phyloP scores from a whole-genome alignment of 1,140 invertebrate species.

The Lepidostoma basale region DNA sequence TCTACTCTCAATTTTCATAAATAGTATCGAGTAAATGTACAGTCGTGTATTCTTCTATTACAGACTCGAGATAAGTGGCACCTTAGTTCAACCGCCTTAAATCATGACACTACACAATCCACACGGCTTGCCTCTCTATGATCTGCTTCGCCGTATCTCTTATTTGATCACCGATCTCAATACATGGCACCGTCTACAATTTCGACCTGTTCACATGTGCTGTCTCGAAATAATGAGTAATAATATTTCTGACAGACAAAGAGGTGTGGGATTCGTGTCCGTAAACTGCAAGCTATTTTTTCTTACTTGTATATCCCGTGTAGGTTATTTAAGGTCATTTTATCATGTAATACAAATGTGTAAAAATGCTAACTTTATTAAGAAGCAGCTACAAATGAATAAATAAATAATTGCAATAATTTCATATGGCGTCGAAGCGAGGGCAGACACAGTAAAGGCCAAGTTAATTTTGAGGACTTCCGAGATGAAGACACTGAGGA shows the following conservation, averaged over 20 bases:
- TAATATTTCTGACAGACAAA: slow-evolving; percentile 7
- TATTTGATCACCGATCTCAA: background rate
- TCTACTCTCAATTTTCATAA: too few relatives aligned
- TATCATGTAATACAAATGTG: too few relatives aligned
- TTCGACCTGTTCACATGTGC: background rate
- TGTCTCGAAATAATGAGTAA: slow-evolving; percentile 41
- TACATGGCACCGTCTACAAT: background rate
- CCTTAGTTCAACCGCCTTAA: slow-evolving; percentile 22
- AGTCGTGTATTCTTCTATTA: slow-evolving; percentile 13
- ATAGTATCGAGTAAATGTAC: background rate
- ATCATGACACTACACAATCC: background rate
- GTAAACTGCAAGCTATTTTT: too few relatives aligned
- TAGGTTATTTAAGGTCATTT: too few relatives aligned
- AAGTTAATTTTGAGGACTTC: too few relatives aligned
- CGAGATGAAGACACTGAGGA: too few relatives aligned
- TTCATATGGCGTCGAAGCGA: too few relatives aligned
- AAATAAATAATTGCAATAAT: too few relatives aligned
- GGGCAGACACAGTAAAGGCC: too few relatives aligned
- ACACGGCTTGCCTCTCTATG: background rate
- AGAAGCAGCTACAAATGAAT: too few relatives aligned
- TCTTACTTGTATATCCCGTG: too few relatives aligned
- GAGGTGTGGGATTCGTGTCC: background rate
- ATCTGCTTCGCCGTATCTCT: background rate
- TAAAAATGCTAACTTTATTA: too few relatives aligned
- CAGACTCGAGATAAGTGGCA: slow-evolving; percentile 42